Percentiles rank a stretch among this genome's conserved stretches.
Conservation (phyloP, 2,113 vertebrate species). For the Colossoma macropomum region DNA sequence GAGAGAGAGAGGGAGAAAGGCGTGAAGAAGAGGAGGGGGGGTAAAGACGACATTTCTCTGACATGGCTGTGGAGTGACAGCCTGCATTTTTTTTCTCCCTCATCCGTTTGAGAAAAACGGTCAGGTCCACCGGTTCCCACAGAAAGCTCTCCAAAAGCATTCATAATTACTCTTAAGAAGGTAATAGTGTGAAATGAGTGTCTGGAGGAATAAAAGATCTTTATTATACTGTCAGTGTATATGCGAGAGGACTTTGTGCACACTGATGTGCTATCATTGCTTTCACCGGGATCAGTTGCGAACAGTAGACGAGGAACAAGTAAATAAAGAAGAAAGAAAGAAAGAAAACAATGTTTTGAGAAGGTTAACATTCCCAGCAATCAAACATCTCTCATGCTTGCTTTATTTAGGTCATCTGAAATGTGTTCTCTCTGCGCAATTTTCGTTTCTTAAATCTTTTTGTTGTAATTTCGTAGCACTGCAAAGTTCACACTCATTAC, state of each 20-base stretch:
- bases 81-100: constrained; percentile 51
- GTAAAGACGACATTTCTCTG: constrained; percentile 56
- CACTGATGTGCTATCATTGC: constrained; percentile 75
- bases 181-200: constrained; percentile 82
- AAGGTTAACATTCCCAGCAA: constrained; percentile 40
- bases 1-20: constrained; percentile 17
- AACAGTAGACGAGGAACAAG: constrained; percentile 71
- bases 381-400: constrained; percentile 52
- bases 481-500: constrained; percentile 65
- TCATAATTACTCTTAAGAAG: constrained; percentile 81
- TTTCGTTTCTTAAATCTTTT: constrained; percentile 45
- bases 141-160: constrained; percentile 70
- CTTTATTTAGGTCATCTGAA: constrained; percentile 46
- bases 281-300: constrained; percentile 74
- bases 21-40: constrained; percentile 53
- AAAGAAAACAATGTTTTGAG: constrained; percentile 46
- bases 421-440: constrained; percentile 11
- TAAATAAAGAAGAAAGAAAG: constrained; percentile 59
- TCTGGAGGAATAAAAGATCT: constrained; percentile 75
- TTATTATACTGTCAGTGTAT: constrained; percentile 75
- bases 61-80: constrained; percentile 68
- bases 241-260: constrained; percentile 36
- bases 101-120: constrained; percentile 52
- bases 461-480: constrained; percentile 66
- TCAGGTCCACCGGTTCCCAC: constrained; percentile 70